Conservation (phyloP, 2,888 invertebrate species). For the Drosophila setosimentum region DNA sequence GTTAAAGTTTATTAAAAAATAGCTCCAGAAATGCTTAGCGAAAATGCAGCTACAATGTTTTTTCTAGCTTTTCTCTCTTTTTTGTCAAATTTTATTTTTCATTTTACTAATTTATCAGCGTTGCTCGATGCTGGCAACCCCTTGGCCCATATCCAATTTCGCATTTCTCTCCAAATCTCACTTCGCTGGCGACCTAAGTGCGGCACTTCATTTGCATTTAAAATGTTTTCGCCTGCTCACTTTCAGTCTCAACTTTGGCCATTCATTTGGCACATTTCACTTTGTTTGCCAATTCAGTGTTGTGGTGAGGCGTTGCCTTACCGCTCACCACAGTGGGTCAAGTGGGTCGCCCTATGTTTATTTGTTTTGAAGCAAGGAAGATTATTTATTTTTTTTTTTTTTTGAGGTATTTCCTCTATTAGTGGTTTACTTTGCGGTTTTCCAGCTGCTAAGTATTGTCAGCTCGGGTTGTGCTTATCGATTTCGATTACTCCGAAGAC, state of each 20-base stretch:
- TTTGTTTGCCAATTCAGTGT: conserved; percentile 61
- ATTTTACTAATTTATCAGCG: conserved; percentile 63
- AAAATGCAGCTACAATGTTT: conserved; percentile 38
- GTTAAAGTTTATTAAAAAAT: conserved; percentile 64
- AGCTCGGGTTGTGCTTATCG: conserved; percentile 24
- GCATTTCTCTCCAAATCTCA: conserved; percentile 26
- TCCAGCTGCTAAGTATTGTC: conserved; percentile 7
- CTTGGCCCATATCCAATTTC: conserved; percentile 24
- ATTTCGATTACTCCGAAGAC: conserved; percentile 43
- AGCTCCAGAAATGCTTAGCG: conserved; percentile 13
- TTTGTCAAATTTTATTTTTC: conserved; percentile 3
- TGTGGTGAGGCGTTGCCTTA: conserved; percentile 18
- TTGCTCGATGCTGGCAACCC: conserved; percentile 38
- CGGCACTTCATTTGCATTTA: conserved; percentile 78
- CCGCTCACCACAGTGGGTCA: conserved; percentile 62
- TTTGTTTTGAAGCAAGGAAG: conserved; percentile 38
- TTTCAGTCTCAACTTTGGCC: conserved; percentile 66
- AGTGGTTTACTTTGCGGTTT: conserved; percentile 13
- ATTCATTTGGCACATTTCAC: conserved; percentile 77
- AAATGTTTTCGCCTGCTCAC: conserved; percentile 73
- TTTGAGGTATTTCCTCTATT: conserved; percentile 5
- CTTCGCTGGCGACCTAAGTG: conserved; percentile 69
- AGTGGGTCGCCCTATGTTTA: conserved; percentile 60
- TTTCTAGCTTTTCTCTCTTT: conserved; percentile 9
- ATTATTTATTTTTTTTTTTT: conserved; percentile 7